A percentile compares a stretch with the other conserved stretches of the same genome.
Conservation (phyloP, 1,140 invertebrate species). For the Venturia canescens region DNA sequence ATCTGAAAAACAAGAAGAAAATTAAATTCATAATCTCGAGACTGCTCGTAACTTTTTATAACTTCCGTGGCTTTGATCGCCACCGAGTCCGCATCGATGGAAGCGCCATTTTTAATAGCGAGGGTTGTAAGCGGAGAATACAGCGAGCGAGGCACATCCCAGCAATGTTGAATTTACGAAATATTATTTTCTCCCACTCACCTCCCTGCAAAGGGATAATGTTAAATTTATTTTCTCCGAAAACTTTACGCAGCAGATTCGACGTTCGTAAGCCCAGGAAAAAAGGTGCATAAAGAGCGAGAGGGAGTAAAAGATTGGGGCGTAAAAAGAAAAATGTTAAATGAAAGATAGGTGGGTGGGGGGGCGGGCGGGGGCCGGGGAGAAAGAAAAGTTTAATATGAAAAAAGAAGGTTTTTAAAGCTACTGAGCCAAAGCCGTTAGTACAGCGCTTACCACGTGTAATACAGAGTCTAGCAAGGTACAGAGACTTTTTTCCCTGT, state of each 20-base stretch:
- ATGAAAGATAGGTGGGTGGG: no score
- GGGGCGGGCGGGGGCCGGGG: no score
- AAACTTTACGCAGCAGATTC: neutral
- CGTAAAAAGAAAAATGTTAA: neutral
- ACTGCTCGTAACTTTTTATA: no score
- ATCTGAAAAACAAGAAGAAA: no score
- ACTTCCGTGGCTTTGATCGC: no score
- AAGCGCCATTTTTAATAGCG: no score
- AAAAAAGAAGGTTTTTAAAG: slow-evolving; percentile 26
- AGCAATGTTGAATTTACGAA: slow-evolving; percentile 3
- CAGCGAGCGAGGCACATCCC: no score
- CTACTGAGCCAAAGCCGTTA: slow-evolving; percentile 7
- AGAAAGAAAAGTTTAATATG: slow-evolving; percentile 6
- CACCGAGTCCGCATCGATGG: no score
- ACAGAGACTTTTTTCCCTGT: neutral
- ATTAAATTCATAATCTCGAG: no score
- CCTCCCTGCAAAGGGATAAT: neutral
- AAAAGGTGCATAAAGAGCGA: neutral
- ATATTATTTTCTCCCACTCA: slow-evolving; percentile 5
- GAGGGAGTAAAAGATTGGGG: neutral
- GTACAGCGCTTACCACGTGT: neutral
- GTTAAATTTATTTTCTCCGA: slow-evolving; percentile 1
- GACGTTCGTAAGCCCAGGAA: neutral
- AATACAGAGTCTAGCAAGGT: slow-evolving; percentile 5
- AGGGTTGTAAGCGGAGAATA: no score